These are phyloP conservation scores for Tipula unca DNA, from an alignment of 2,888 invertebrate species.

Conservation along the genomic window DNA sequence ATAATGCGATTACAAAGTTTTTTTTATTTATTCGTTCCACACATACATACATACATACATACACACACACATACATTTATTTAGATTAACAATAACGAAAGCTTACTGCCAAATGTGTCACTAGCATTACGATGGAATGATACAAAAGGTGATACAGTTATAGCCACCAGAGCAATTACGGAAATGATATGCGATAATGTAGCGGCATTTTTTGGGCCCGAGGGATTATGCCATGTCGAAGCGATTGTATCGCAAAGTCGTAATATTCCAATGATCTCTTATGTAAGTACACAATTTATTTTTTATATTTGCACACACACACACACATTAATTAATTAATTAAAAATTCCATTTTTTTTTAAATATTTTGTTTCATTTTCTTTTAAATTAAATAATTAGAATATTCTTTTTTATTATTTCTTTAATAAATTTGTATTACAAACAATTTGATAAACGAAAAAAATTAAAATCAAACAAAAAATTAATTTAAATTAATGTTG, in stretches of 20 bases:
- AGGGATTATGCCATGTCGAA: constrained; percentile 89
- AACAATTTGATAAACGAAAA: not conserved
- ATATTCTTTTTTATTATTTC: not conserved
- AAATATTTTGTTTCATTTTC: not conserved
- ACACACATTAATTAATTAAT: not conserved
- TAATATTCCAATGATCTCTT: constrained; percentile 95
- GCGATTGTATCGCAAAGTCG: constrained; percentile 88
- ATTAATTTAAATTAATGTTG: constrained; percentile 8
- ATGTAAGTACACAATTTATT: constrained; percentile 58
- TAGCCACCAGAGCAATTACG: constrained; percentile 73
- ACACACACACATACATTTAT: not conserved
- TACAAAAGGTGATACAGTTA: constrained; percentile 75
- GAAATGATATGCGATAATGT: constrained; percentile 87
- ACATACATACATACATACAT: not conserved
- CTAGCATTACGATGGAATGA: constrained; percentile 71
- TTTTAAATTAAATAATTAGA: not conserved
- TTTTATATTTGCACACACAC: too few relatives aligned
- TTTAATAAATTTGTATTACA: constrained; percentile 2
- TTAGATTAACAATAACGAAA: constrained; percentile 61
- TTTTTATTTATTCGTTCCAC: constrained; percentile 27
- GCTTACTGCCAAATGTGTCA: constrained; percentile 64
- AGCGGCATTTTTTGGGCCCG: constrained; percentile 91
- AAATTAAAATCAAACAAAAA: not conserved
- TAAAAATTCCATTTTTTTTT: not conserved
- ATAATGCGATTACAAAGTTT: constrained; percentile 18